These are phyloP conservation scores for Ochotona princeps DNA, from an alignment of 2,113 vertebrate species.

Conservation along the genomic window DNA sequence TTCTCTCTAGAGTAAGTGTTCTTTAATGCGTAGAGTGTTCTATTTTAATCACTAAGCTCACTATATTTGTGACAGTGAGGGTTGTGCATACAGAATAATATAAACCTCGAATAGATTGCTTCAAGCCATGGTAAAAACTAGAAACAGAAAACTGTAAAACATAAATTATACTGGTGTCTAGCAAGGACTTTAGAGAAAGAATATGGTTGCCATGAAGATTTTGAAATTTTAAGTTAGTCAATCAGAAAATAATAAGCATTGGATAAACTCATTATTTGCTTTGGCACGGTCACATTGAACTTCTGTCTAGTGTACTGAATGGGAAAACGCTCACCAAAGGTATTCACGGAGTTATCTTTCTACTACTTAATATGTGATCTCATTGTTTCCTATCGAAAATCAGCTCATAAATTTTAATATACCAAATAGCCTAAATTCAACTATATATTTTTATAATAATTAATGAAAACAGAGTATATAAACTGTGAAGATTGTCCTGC, in stretches of 20 bases:
- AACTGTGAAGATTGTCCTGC: slow-evolving; percentile 1
- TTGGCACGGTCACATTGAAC: background rate
- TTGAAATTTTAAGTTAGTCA: background rate
- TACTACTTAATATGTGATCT: background rate
- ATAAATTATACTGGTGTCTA: background rate
- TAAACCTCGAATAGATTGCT: background rate
- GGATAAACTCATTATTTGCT: background rate
- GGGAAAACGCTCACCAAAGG: background rate
- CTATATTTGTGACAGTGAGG: background rate
- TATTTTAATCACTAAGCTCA: background rate
- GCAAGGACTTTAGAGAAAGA: background rate
- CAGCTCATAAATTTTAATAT: background rate
- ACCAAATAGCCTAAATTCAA: background rate
- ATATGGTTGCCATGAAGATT: background rate
- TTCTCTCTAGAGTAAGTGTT: background rate
- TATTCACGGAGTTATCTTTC: background rate
- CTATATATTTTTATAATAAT: background rate
- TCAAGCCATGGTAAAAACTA: slow-evolving; percentile 20
- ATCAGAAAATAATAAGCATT: background rate
- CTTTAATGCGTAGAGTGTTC: background rate
- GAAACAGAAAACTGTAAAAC: background rate
- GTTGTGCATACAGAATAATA: background rate
- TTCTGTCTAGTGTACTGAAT: background rate
- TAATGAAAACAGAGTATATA: background rate
- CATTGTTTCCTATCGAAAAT: background rate